Conservation (phyloP, 2,888 invertebrate species). For the Athripsodes cinereus region DNA sequence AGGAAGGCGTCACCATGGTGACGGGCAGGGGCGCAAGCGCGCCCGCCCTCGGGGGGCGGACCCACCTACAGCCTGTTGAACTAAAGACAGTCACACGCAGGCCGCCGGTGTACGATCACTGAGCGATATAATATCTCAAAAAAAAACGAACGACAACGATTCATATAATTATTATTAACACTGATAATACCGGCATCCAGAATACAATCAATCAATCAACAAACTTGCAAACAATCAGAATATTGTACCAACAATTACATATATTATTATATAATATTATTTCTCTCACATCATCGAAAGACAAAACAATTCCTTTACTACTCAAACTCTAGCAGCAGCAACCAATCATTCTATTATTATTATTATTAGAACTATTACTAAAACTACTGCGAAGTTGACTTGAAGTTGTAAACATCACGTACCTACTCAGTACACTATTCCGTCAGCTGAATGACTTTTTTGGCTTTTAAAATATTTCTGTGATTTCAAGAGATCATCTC, state of each 20-base stretch:
- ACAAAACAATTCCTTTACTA: neutral
- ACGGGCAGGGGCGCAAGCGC: conserved; percentile 44
- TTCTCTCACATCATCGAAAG: neutral
- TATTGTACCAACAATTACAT: neutral
- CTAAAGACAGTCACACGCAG: conserved; percentile 33
- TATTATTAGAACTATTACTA: too few relatives aligned
- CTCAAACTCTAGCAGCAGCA: too few relatives aligned
- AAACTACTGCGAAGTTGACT: too few relatives aligned
- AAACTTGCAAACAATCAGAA: neutral
- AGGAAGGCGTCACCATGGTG: conserved; percentile 45
- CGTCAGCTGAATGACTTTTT: neutral
- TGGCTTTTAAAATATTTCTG: neutral
- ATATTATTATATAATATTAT: neutral
- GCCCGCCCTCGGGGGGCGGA: conserved; percentile 33
- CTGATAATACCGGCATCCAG: neutral
- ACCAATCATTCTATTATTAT: too few relatives aligned
- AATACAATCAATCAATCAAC: neutral
- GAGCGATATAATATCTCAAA: conserved; percentile 14
- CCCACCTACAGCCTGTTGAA: conserved; percentile 46
- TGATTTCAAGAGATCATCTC: neutral
- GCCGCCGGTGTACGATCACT: conserved; percentile 26
- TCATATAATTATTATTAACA: neutral
- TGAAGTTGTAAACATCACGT: too few relatives aligned
- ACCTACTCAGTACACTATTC: too few relatives aligned
- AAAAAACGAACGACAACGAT: conserved; percentile 4